phyloP scores from a whole-genome alignment of 2,797 vertebrate species.

The Sciaenops ocellatus region DNA sequence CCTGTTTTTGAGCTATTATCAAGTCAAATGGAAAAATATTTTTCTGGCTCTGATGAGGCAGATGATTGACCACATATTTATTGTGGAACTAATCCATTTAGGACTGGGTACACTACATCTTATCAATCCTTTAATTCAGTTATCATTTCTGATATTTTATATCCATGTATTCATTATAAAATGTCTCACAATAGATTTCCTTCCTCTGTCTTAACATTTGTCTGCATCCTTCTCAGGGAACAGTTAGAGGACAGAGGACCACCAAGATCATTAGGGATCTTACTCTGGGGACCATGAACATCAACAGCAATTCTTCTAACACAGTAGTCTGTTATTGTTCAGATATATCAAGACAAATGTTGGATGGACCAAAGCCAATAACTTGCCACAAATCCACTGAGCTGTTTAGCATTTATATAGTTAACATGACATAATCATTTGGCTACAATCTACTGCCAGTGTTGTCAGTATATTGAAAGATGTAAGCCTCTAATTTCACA shows the following conservation, averaged over 20 bases:
- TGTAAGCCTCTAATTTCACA: neutral
- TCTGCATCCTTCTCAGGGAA: neutral
- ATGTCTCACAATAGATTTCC: neutral
- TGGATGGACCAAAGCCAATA: too few species aligned
- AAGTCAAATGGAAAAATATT: neutral
- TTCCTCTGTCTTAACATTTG: neutral
- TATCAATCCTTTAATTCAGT: neutral
- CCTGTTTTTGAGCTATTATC: constrained; percentile 1
- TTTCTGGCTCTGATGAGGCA: neutral
- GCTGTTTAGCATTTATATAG: neutral
- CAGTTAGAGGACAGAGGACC: neutral
- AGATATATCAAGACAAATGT: neutral
- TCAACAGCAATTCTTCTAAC: neutral
- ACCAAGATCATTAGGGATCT: neutral
- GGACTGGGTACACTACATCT: neutral
- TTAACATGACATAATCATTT: neutral
- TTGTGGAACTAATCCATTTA: neutral
- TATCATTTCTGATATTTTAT: neutral
- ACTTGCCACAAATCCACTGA: too few species aligned
- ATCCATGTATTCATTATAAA: neutral
- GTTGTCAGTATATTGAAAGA: neutral
- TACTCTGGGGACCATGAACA: neutral
- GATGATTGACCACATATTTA: constrained; percentile 10
- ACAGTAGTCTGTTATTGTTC: too few species aligned
- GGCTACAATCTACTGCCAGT: neutral